Percentiles rank a stretch among this genome's conserved stretches.
Evolutionary conservation across 1,140 invertebrate species (phyloP).

Genomic region (Caenorhabditis briggsae): DNA sequence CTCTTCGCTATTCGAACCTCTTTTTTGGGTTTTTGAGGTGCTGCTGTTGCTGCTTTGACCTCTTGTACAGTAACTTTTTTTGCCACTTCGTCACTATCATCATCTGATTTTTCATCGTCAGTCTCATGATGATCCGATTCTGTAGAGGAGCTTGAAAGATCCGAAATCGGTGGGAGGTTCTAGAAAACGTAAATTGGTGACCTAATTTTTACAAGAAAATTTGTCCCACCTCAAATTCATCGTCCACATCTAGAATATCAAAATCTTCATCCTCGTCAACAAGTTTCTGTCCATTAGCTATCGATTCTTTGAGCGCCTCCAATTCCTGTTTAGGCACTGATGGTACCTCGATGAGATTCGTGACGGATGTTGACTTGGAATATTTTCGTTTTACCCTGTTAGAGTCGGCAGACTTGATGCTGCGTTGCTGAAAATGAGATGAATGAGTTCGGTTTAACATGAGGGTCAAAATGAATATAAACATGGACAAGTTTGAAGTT

Average conservation of each 20-base stretch:
- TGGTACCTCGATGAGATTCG: conserved; percentile 1
- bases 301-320: conserved; percentile 26
- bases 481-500: too few relatives aligned
- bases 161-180: conserved; percentile 39
- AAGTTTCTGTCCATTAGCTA: conserved; percentile 15
- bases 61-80: conserved; percentile 33
- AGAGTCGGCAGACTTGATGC: conserved; percentile 37
- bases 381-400: not conserved
- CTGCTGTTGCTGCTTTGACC: not conserved
- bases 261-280: conserved; percentile 30
- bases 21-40: conserved; percentile 4
- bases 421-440: conserved; percentile 40
- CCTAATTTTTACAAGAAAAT: not conserved
- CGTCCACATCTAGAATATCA: conserved; percentile 36
- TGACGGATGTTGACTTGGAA: conserved; percentile 30
- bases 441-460: too few relatives aligned
- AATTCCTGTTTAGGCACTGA: not conserved
- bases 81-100: conserved; percentile 1
- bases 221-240: conserved; percentile 28
- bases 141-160: not conserved
- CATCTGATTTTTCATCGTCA: not conserved
- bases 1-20: not conserved
- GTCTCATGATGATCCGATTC: not conserved
- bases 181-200: not conserved
- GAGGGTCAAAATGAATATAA: too few relatives aligned